A percentile compares a stretch with the other conserved stretches of the same genome.
Conservation (phyloP, 2,113 vertebrate genomes). For the Zosterops lateralis region DNA sequence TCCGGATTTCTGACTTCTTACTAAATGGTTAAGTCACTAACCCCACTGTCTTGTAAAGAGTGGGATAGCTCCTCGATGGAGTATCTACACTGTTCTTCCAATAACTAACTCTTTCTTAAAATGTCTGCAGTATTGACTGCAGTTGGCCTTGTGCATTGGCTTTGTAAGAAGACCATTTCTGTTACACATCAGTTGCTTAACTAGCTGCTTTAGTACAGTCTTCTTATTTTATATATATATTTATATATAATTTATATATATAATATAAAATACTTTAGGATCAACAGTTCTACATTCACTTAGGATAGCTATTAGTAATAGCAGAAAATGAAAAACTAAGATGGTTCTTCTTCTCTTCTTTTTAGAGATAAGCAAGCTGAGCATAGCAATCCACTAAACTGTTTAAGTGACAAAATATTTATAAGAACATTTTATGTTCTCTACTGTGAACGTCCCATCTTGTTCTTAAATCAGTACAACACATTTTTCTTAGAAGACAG, state of each 20-base stretch:
- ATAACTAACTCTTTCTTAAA: not conserved
- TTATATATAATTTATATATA: no score
- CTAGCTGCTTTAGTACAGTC: not conserved
- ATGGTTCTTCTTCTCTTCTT: not conserved
- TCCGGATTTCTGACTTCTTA: not conserved
- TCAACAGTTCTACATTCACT: not conserved
- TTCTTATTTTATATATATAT: no score
- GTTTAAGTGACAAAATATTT: slow-evolving; percentile 19
- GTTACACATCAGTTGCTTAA: not conserved
- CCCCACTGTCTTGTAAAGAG: not conserved
- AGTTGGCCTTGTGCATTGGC: not conserved
- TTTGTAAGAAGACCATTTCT: not conserved
- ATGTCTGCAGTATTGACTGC: not conserved
- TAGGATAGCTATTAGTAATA: not conserved
- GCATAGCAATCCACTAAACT: not conserved
- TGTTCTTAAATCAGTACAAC: not conserved
- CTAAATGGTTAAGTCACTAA: not conserved
- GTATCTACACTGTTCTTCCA: not conserved
- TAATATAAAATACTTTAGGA: not conserved
- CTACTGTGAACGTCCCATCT: not conserved
- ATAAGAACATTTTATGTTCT: not conserved
- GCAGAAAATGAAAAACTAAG: not conserved
- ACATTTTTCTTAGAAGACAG: not conserved
- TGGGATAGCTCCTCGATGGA: not conserved
- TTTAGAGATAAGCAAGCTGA: not conserved